These are phyloP conservation scores for Psammodynastes pulverulentus DNA, from an alignment of 2,113 vertebrate species.

Conservation along the genomic window DNA sequence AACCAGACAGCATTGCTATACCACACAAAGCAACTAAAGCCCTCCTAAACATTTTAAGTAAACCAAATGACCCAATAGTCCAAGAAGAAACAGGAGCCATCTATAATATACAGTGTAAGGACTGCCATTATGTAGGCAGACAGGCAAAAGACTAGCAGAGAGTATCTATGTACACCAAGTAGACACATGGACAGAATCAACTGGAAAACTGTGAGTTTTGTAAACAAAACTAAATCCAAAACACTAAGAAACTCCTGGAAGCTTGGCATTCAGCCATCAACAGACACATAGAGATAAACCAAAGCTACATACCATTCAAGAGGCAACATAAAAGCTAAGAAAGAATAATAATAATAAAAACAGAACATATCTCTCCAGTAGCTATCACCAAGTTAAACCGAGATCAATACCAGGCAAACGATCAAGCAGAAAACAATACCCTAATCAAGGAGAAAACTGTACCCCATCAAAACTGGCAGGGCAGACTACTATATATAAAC, in stretches of 20 bases:
- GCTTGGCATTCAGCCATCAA: neutral
- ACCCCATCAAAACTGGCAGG: neutral
- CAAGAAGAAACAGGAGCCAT: neutral
- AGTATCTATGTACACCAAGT: neutral
- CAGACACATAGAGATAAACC: neutral
- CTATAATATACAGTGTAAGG: neutral
- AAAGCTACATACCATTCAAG: neutral
- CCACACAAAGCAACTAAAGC: neutral
- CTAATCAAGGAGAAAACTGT: neutral
- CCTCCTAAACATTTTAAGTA: neutral
- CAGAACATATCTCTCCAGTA: neutral
- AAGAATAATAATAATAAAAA: neutral
- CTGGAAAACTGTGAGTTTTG: neutral
- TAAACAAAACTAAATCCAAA: neutral
- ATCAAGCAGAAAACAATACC: neutral
- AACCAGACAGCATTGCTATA: neutral
- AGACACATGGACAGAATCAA: neutral
- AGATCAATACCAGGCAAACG: neutral
- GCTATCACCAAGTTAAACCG: neutral
- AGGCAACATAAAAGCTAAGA: neutral
- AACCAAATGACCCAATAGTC: neutral
- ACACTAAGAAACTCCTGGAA: neutral
- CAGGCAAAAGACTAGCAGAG: neutral
- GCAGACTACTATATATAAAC: neutral
- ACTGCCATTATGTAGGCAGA: neutral